phyloP scores from a whole-genome alignment of 2,888 invertebrate species.

The Penaeus monodon region DNA sequence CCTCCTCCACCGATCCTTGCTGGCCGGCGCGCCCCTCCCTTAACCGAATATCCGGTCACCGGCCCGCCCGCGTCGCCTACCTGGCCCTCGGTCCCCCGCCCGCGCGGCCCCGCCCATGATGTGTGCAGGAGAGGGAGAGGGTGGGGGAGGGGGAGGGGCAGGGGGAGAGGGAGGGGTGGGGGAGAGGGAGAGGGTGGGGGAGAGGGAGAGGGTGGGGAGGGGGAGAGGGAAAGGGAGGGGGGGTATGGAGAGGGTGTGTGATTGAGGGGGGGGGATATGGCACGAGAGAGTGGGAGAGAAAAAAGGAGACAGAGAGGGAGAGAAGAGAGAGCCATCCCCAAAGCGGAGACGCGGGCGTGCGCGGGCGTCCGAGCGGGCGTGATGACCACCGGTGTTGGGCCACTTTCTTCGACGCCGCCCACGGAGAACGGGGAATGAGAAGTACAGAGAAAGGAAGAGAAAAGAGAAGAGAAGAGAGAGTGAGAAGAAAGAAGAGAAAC shows the following conservation, averaged over 20 bases:
- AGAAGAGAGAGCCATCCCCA: not conserved
- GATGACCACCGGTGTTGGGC: too few relatives aligned
- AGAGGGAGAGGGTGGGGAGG: not conserved
- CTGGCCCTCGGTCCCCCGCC: too few relatives aligned
- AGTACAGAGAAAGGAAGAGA: too few relatives aligned
- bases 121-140: not conserved
- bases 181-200: not conserved
- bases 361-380: not conserved
- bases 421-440: not conserved
- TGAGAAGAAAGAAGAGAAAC: not conserved
- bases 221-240: not conserved
- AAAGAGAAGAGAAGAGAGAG: conserved; percentile 5
- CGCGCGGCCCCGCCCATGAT: too few relatives aligned
- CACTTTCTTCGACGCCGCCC: too few relatives aligned
- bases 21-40: too few relatives aligned
- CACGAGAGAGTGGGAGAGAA: not conserved
- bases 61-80: too few relatives aligned
- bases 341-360: too few relatives aligned
- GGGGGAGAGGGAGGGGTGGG: not conserved
- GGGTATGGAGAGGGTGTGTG: not conserved
- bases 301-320: not conserved
- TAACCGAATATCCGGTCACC: too few relatives aligned
- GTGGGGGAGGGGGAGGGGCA: not conserved
- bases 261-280: not conserved
- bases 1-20: too few relatives aligned